A percentile compares a stretch with the other conserved stretches of the same genome.
Evolutionary conservation across 2,113 vertebrate genomes (phyloP).

Genomic region (Sprattus sprattus): DNA sequence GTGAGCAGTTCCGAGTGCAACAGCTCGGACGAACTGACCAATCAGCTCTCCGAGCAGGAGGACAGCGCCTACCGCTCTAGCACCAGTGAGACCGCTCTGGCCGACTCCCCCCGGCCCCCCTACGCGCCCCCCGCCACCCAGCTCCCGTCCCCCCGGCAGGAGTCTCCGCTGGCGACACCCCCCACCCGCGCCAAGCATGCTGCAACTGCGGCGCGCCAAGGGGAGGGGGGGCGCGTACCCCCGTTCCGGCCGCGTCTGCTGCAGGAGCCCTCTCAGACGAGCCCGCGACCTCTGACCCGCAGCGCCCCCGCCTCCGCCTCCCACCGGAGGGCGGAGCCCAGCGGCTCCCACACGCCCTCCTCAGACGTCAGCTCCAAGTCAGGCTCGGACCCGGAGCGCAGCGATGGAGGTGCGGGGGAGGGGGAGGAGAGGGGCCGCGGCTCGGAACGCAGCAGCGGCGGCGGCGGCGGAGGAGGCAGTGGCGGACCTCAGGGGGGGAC

Average conservation of each 20-base stretch:
- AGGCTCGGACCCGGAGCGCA: constrained; percentile 66
- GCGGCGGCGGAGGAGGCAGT: constrained; percentile 44
- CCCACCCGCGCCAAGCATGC: constrained; percentile 77
- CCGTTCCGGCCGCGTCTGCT: constrained; percentile 67
- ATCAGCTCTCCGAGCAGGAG: constrained; percentile 69
- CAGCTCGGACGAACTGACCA: constrained; percentile 73
- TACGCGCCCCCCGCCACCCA: constrained; percentile 44
- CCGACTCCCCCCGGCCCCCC: constrained; percentile 52
- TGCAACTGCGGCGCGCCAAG: constrained; percentile 57
- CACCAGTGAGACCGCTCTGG: constrained; percentile 59
- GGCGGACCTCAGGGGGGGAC: constrained; percentile 57
- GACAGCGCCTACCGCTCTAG: constrained; percentile 69
- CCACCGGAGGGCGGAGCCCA: constrained; percentile 54
- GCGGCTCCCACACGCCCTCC: constrained; percentile 48
- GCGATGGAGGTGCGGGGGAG: constrained; percentile 54
- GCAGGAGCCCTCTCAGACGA: constrained; percentile 63
- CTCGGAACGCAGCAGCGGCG: constrained; percentile 65
- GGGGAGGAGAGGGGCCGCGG: constrained; percentile 45
- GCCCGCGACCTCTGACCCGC: constrained; percentile 49
- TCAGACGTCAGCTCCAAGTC: constrained; percentile 68
- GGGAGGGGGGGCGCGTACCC: constrained; percentile 47
- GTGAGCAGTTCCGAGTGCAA: constrained; percentile 78
- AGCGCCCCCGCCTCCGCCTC: constrained; percentile 33
- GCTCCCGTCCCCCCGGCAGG: constrained; percentile 46
- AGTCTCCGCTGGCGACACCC: constrained; percentile 63